Percentiles rank a stretch among this genome's conserved stretches.
Evolutionary conservation across 2,888 invertebrate genomes (phyloP).

Genomic region (Augochlorella aurata): DNA sequence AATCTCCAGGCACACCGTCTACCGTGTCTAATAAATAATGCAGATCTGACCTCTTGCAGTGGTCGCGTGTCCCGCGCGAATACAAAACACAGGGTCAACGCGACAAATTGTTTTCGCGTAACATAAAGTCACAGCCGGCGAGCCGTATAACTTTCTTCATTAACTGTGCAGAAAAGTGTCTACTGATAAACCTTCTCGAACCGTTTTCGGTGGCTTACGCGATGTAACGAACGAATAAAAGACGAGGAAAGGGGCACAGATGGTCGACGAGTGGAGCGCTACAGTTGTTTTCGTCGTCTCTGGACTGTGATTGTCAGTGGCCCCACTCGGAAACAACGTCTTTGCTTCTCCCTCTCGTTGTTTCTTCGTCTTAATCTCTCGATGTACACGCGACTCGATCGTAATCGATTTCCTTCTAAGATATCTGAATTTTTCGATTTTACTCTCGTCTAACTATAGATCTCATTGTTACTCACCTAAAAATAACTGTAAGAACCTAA

Average conservation of each 20-base stretch:
- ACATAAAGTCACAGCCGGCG: constrained; percentile 42
- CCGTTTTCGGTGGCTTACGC: constrained; percentile 7
- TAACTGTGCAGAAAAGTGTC: constrained; percentile 38
- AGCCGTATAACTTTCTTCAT: constrained; percentile 36
- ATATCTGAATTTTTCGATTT: constrained; percentile 63
- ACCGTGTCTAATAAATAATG: background rate
- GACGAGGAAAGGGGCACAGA: background rate
- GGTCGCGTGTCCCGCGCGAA: background rate
- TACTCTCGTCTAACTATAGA: constrained; percentile 63
- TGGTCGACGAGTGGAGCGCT: background rate
- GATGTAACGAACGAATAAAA: constrained; percentile 16
- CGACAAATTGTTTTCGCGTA: constrained; percentile 16
- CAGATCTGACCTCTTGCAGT: background rate
- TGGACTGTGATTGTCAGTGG: too few relatives aligned
- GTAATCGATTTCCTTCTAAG: constrained; percentile 58
- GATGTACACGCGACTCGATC: constrained; percentile 45
- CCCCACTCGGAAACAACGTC: background rate
- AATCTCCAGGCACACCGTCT: background rate
- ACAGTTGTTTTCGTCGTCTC: background rate
- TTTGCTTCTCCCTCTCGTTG: background rate
- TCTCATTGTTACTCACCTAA: constrained; percentile 49
- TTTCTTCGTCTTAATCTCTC: constrained; percentile 24
- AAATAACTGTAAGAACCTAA: constrained; percentile 35
- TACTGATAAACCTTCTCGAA: constrained; percentile 33
- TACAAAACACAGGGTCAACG: background rate